phyloP scores from a whole-genome alignment of 1,140 invertebrate species.

The Heterodera carotae region DNA sequence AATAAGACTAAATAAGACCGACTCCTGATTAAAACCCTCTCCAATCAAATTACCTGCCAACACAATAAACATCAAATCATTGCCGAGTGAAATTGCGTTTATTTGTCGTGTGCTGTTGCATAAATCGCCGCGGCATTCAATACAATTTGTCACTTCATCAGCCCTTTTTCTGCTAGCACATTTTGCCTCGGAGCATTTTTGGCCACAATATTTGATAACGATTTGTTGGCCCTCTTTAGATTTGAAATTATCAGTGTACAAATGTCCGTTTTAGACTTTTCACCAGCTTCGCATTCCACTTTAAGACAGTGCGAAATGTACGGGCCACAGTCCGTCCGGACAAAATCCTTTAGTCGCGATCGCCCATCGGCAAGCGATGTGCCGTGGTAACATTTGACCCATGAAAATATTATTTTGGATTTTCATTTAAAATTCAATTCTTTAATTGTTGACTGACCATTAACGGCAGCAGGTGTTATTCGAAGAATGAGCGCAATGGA shows the following conservation, averaged over 20 bases:
- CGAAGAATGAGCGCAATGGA: too few relatives aligned
- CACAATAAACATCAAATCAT: background rate
- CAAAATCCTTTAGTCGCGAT: background rate
- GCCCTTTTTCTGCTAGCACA: background rate
- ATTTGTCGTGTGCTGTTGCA: background rate
- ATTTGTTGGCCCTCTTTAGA: background rate
- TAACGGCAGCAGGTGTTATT: too few relatives aligned
- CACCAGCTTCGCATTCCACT: background rate
- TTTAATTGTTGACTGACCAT: too few relatives aligned
- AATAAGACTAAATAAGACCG: too few relatives aligned
- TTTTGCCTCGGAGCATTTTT: background rate
- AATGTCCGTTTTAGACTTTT: background rate
- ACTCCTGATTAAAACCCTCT: too few relatives aligned
- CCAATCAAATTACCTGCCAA: too few relatives aligned
- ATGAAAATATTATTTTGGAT: background rate
- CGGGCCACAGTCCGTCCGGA: background rate
- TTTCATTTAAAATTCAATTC: too few relatives aligned
- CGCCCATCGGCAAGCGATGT: background rate
- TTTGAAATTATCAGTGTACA: background rate
- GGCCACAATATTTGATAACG: background rate
- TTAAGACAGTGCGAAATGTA: background rate
- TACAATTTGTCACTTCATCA: background rate
- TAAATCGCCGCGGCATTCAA: background rate
- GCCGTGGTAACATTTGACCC: background rate
- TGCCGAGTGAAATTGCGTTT: background rate